These are phyloP conservation scores for Phylloscopus collybita DNA, from an alignment of 2,797 vertebrate genomes.

Conservation along the genomic window DNA sequence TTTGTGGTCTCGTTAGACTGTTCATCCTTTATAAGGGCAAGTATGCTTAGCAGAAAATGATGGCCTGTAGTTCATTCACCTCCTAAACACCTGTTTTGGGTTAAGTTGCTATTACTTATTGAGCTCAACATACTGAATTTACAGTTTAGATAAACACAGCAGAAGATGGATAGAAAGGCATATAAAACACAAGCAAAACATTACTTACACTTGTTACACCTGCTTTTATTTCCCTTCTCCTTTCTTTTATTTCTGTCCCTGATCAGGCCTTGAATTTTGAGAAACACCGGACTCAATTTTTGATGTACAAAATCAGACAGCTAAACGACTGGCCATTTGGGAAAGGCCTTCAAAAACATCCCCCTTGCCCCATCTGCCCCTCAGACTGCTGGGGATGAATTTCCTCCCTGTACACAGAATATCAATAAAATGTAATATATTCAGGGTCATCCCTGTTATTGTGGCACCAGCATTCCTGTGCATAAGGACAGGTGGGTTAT, in stretches of 20 bases:
- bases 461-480: not conserved
- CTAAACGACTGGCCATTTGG: not conserved
- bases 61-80: not conserved
- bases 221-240: not conserved
- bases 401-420: not conserved
- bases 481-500: not conserved
- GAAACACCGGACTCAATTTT: not conserved
- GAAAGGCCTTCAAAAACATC: not conserved
- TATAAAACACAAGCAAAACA: not conserved
- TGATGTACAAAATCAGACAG: not conserved
- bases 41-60: not conserved
- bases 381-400: not conserved
- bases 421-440: not conserved
- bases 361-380: no score
- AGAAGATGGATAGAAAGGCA: not conserved
- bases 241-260: not conserved
- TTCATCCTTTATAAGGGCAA: not conserved
- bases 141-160: not conserved
- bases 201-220: rapidly evolving
- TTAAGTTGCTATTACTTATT: not conserved
- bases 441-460: not conserved
- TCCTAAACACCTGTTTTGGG: not conserved
- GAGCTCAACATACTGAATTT: not conserved
- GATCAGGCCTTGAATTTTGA: not conserved
- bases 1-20: not conserved